Evolutionary conservation across 2,888 invertebrate species (phyloP), one percentile per base, ranked within the genome.

Genomic region (Diaprepes abbreviatus): DNA sequence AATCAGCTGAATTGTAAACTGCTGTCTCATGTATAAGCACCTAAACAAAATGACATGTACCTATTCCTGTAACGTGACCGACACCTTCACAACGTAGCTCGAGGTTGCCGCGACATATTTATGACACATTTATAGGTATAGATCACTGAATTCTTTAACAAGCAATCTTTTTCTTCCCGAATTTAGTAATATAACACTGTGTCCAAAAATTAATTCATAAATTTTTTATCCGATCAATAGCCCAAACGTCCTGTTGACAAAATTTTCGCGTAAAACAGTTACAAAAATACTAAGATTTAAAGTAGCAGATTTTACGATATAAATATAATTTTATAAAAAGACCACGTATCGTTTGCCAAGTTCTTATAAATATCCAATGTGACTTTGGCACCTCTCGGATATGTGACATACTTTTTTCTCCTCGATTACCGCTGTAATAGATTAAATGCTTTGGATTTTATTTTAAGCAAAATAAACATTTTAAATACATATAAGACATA

Each of bases 301-400:
- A 52, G 16, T 55, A 54, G 33, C 24, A 63, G 52, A 35, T 40
- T 43, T 54, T 19, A 21, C 45, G 65, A 57, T 65, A 65, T 65
- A 65, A 65, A 65, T 65, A 65, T 50, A 43, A 36, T 58, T 66
- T 66, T 66, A 66, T 66, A 66, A 66, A 66, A 66, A 66, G 66
- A 66, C 17, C 28, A 7, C n/a, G 48, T 28, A 28, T 31, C 58
- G 50, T 50, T 59, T 66, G 66, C 66, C 66, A 66, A 66, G 50
- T 59, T 66, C 66, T 66, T 66, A 66, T 66, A 58, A 66, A 66
- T 66, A 66, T 66, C 50, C 66, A 58, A 59, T 58, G 66, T 66
- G 66, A 66, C 66, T 66, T 66, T 66, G 66, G 66, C 66, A 66
- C 66, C 58, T 65, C 28, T 45, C 65, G 35, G 35, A 64, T 38